phyloP scores from a whole-genome alignment of 2,888 invertebrate genomes.

The Andrena praecox region DNA sequence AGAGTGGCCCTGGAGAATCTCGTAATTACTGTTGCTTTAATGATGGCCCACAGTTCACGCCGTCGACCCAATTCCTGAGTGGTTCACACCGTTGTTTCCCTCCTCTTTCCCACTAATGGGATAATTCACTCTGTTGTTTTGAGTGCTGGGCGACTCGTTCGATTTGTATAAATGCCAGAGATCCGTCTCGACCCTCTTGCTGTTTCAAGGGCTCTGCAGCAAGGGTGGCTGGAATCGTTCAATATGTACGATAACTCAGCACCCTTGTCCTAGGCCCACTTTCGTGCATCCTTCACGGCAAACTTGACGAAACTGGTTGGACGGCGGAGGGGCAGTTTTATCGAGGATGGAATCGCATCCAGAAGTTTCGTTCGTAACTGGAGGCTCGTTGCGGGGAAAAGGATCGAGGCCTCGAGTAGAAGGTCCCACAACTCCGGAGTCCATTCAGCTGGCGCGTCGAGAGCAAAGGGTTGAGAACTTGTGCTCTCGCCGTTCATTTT shows the following conservation, averaged over 20 bases:
- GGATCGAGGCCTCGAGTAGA: neutral
- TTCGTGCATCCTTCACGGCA: conserved; percentile 22
- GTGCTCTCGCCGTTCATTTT: neutral
- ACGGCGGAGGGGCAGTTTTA: neutral
- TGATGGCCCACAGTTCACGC: conserved; percentile 49
- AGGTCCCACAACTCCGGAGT: neutral
- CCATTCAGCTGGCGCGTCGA: neutral
- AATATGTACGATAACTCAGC: conserved; percentile 34
- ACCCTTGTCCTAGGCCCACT: conserved; percentile 31
- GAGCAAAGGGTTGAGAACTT: neutral
- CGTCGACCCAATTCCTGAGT: conserved; percentile 58
- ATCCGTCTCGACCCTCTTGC: neutral
- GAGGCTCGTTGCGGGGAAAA: neutral
- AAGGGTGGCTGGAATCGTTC: conserved; percentile 26
- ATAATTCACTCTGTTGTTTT: conserved; percentile 35
- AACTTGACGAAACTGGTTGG: conserved; percentile 9
- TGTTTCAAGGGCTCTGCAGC: neutral
- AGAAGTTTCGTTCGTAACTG: neutral
- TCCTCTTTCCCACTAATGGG: conserved; percentile 1
- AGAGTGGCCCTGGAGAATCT: conserved; percentile 29
- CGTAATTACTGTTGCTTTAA: conserved; percentile 61
- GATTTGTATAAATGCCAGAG: neutral
- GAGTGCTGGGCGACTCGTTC: neutral
- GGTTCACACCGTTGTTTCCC: conserved; percentile 18
- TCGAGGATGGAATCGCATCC: neutral